Evolutionary conservation across 2,888 invertebrate genomes (phyloP).

Genomic region (Atrina japonica): DNA sequence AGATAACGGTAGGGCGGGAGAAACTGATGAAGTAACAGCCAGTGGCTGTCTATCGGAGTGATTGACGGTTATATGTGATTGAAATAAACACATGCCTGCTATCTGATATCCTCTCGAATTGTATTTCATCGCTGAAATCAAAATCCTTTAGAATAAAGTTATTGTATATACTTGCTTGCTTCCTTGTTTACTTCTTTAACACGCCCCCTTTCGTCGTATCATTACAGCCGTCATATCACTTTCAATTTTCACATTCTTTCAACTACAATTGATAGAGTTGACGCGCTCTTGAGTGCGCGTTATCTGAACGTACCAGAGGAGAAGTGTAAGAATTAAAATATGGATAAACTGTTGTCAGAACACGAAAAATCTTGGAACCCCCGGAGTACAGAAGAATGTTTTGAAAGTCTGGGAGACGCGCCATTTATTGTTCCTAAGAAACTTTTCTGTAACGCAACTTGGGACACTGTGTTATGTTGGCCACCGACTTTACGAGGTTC

Average conservation of each 20-base stretch:
- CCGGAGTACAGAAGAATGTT: slow-evolving; percentile 36
- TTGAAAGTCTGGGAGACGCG: slow-evolving; percentile 41
- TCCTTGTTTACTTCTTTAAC: no score
- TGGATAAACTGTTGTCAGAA: no score
- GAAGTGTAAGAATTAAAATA: no score
- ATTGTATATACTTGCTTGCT: slow-evolving; percentile 1
- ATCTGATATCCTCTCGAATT: slow-evolving; percentile 24
- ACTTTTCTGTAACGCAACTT: slow-evolving; percentile 83
- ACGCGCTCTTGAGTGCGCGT: no score
- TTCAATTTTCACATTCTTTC: no score
- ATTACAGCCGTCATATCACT: no score
- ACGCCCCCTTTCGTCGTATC: no score
- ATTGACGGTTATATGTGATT: slow-evolving; percentile 14
- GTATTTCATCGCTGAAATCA: background rate
- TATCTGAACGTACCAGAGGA: no score
- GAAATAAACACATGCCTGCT: slow-evolving; percentile 18
- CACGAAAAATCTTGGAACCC: slow-evolving; percentile 8
- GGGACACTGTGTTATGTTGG: slow-evolving; percentile 94
- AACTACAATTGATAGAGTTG: no score
- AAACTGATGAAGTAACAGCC: no score
- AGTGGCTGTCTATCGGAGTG: no score
- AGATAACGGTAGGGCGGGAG: no score
- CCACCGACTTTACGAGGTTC: slow-evolving; percentile 88
- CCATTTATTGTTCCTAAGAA: slow-evolving; percentile 28
- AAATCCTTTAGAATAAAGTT: background rate